phyloP scores from a whole-genome alignment of 2,888 invertebrate species.

The Conistra vaccinii region DNA sequence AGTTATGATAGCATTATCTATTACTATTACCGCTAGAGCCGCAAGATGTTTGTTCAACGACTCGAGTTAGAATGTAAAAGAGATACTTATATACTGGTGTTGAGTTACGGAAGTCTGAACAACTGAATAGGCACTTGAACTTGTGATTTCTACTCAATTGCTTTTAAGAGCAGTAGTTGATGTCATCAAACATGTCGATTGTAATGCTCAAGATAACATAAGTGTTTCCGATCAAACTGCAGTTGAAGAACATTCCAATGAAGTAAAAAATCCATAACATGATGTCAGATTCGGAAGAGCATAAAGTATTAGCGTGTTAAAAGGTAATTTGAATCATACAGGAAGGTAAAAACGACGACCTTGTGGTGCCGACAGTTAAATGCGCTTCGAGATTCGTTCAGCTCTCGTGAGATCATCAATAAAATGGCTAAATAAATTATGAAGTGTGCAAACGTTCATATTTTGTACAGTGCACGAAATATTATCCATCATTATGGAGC shows the following conservation, averaged over 20 bases:
- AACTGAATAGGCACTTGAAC: constrained; percentile 52
- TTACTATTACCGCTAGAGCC: constrained; percentile 61
- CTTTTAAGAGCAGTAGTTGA: constrained; percentile 47
- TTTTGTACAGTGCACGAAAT: constrained; percentile 22
- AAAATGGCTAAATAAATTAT: constrained; percentile 47
- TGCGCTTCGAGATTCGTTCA: constrained; percentile 61
- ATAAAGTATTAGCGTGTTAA: constrained; percentile 55
- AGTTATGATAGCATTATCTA: constrained; percentile 67
- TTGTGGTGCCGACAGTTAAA: constrained; percentile 73
- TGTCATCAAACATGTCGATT: constrained; percentile 50
- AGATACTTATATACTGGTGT: constrained; percentile 58
- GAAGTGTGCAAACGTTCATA: constrained; percentile 33
- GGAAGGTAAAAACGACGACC: constrained; percentile 74
- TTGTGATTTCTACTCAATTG: constrained; percentile 61
- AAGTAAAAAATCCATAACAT: constrained; percentile 34
- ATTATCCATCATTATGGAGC: not conserved
- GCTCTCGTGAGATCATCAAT: constrained; percentile 70
- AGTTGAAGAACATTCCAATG: constrained; percentile 26
- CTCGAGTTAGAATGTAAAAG: constrained; percentile 59
- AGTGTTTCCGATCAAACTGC: constrained; percentile 39
- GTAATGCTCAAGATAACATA: constrained; percentile 40
- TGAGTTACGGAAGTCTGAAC: constrained; percentile 65
- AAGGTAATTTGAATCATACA: constrained; percentile 69
- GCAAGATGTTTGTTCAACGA: constrained; percentile 61
- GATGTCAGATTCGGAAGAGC: constrained; percentile 55